Evolutionary conservation across 2,797 vertebrate genomes (phyloP).

Genomic region (Psittacula echo): DNA sequence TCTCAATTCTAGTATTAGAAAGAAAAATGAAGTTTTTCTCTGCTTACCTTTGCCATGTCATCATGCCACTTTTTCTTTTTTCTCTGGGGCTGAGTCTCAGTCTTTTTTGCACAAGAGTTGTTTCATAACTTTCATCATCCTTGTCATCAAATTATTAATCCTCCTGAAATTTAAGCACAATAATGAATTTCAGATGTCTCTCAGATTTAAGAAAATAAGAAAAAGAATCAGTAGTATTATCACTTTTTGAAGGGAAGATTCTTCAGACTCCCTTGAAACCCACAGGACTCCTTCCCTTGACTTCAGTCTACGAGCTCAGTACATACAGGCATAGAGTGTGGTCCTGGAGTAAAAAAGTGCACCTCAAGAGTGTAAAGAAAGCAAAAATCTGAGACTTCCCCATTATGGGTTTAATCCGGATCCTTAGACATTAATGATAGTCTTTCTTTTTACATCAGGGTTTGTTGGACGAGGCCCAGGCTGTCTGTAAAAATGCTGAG

Average conservation of each 20-base stretch:
- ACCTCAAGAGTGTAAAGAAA: constrained; percentile 2
- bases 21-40: not conserved
- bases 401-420: not conserved
- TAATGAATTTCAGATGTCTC: not conserved
- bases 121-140: not conserved
- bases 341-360: not conserved
- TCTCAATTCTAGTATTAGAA: not conserved
- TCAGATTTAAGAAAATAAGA: not conserved
- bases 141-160: not conserved
- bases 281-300: not conserved
- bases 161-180: not conserved
- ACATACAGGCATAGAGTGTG: not conserved
- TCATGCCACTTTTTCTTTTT: not conserved
- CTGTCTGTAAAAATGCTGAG: constrained; percentile 44
- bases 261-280: not conserved
- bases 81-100: not conserved
- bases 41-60: not conserved
- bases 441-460: not conserved
- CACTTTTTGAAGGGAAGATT: not conserved
- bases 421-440: not conserved
- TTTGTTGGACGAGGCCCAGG: not conserved
- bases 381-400: not conserved
- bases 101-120: not conserved
- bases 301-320: not conserved
- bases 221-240: not conserved